These are phyloP conservation scores for Nyctibius grandis DNA, from an alignment of 2,797 vertebrate species.

Conservation along the genomic window DNA sequence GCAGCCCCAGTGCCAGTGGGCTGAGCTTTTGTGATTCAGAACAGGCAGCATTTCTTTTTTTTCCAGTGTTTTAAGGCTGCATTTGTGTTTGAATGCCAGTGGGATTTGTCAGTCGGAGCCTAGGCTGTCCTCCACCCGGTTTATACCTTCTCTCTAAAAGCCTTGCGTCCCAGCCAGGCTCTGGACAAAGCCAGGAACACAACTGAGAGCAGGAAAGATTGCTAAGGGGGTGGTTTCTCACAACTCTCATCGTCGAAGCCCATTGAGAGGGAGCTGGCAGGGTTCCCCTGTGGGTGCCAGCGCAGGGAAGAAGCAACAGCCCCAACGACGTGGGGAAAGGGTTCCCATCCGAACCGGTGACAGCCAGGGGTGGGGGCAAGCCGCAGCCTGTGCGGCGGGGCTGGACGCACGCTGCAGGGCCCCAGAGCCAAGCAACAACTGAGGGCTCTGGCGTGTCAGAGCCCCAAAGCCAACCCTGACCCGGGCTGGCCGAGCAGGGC, in stretches of 20 bases:
- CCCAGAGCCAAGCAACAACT: background rate
- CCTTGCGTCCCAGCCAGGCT: background rate
- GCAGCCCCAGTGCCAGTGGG: background rate
- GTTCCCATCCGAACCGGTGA: background rate
- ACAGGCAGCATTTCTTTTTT: constrained; percentile 22
- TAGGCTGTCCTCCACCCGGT: background rate
- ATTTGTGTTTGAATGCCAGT: constrained; percentile 57
- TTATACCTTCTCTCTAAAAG: background rate
- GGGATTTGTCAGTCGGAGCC: background rate
- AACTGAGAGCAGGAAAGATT: background rate
- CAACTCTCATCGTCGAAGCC: background rate
- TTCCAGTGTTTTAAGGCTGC: constrained; percentile 27
- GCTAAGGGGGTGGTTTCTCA: constrained; percentile 5
- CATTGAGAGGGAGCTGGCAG: background rate
- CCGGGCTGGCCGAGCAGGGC: accelerated
- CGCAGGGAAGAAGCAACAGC: background rate
- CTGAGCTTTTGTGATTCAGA: constrained; percentile 40
- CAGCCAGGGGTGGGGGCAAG: background rate
- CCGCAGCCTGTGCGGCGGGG: accelerated
- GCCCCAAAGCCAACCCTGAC: background rate
- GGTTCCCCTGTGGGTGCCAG: background rate
- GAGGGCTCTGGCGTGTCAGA: background rate
- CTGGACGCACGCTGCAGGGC: background rate
- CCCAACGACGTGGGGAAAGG: background rate
- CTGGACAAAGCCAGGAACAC: constrained; percentile 11